These are phyloP conservation scores for Trissoscelio sp. DNA, from an alignment of 2,888 invertebrate genomes.

Conservation along the genomic window DNA sequence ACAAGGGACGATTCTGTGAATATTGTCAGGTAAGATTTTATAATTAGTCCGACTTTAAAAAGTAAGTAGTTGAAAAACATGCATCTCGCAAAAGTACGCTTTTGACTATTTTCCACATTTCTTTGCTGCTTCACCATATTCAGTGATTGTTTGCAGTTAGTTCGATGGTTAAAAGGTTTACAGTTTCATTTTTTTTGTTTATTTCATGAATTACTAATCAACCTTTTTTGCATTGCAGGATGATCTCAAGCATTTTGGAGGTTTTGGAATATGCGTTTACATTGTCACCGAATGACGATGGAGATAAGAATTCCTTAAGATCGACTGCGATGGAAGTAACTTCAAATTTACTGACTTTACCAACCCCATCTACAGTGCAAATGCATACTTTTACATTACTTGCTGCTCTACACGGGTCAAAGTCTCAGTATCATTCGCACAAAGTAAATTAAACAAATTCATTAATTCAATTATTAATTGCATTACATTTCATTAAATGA, in stretches of 20 bases:
- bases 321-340: slow-evolving; percentile 87
- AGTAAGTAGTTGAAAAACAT: neutral
- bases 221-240: too few relatives aligned
- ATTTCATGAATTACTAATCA: too few relatives aligned
- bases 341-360: slow-evolving; percentile 87
- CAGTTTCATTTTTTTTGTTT: too few relatives aligned
- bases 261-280: slow-evolving; percentile 90
- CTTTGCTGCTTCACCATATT: slow-evolving; percentile 4
- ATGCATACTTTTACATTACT: slow-evolving; percentile 92
- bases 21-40: too few relatives aligned
- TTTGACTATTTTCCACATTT: slow-evolving; percentile 2
- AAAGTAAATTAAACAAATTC: slow-evolving; percentile 86
- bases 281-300: slow-evolving; percentile 84
- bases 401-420: slow-evolving; percentile 90
- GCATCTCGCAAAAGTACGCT: slow-evolving; percentile 11
- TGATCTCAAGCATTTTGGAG: slow-evolving; percentile 88
- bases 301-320: slow-evolving; percentile 84
- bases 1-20: too few relatives aligned
- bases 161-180: neutral
- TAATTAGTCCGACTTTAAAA: neutral
- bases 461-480: slow-evolving; percentile 1
- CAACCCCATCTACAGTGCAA: slow-evolving; percentile 89
- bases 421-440: slow-evolving; percentile 91
- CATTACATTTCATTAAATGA: neutral
- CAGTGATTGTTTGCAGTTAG: slow-evolving; percentile 3